phyloP scores from a whole-genome alignment of 2,113 vertebrate species.

The Ptyas mucosa region DNA sequence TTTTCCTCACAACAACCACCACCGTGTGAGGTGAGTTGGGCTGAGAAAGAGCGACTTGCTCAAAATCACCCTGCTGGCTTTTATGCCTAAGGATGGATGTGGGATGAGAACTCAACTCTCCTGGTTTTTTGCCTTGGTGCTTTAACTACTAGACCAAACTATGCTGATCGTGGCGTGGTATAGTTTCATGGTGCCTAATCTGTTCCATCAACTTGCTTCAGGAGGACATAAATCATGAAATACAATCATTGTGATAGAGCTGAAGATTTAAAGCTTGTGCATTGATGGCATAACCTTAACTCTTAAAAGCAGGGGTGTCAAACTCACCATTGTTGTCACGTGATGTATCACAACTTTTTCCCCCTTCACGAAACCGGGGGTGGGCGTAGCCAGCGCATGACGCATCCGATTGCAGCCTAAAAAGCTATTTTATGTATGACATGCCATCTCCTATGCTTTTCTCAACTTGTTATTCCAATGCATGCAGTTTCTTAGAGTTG shows the following conservation, averaged over 20 bases:
- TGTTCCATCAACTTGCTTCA: not conserved
- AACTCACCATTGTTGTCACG: too few species aligned
- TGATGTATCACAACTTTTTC: too few species aligned
- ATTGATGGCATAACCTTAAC: not conserved
- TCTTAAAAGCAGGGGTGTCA: not conserved
- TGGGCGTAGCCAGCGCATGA: too few species aligned
- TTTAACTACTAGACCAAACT: not conserved
- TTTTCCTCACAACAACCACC: not conserved
- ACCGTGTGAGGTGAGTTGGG: not conserved
- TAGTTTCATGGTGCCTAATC: not conserved
- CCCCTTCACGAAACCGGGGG: too few species aligned
- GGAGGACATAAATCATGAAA: not conserved
- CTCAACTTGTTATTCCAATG: not conserved
- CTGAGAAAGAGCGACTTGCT: not conserved
- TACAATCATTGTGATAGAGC: not conserved
- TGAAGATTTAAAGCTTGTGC: not conserved
- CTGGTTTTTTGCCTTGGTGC: not conserved
- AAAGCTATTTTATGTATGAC: not conserved
- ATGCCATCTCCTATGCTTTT: not conserved
- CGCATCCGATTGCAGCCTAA: not conserved
- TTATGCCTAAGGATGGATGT: not conserved
- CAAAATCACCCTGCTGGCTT: not conserved
- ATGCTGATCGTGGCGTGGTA: not conserved
- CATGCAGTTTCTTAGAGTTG: not conserved
- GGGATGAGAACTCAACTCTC: not conserved